phyloP scores from a whole-genome alignment of 2,113 vertebrate genomes.

The Lontra canadensis region DNA sequence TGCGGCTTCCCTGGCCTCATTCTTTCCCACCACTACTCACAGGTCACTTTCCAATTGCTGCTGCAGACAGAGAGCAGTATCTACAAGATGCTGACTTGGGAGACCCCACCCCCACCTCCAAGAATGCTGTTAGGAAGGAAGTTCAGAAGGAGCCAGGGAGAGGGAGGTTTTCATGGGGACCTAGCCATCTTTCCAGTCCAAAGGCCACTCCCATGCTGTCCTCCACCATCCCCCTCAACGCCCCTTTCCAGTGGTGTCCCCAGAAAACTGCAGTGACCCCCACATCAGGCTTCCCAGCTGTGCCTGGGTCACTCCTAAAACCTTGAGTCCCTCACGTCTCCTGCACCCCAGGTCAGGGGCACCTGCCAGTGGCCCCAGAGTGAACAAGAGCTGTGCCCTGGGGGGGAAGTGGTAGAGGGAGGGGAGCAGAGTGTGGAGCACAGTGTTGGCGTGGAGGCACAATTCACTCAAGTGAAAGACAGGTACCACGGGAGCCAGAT shows the following conservation, averaged over 20 bases:
- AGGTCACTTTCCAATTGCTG: not conserved
- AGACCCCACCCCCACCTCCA: not conserved
- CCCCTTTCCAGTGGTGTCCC: not conserved
- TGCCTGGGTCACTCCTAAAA: not conserved
- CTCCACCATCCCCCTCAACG: not conserved
- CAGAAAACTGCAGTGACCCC: not conserved
- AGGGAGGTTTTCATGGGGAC: not conserved
- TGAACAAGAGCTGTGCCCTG: not conserved
- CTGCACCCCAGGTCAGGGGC: not conserved
- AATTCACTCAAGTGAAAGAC: constrained; percentile 49
- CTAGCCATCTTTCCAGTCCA: not conserved
- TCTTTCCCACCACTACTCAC: not conserved
- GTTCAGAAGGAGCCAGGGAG: not conserved
- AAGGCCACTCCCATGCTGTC: not conserved
- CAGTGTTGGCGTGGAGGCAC: constrained; percentile 48
- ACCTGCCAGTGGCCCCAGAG: not conserved
- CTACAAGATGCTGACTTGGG: not conserved
- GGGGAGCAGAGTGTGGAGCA: not conserved
- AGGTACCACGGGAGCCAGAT: constrained; percentile 83
- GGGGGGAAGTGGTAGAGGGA: not conserved
- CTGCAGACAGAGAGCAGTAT: not conserved
- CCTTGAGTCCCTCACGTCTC: not conserved
- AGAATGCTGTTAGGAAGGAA: not conserved
- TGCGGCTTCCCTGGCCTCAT: not conserved
- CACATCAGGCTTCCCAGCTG: not conserved